Evolutionary conservation across 2,888 invertebrate genomes (phyloP), one percentile per base, ranked within the genome.

Genomic region (Mythimna vitellina): DNA sequence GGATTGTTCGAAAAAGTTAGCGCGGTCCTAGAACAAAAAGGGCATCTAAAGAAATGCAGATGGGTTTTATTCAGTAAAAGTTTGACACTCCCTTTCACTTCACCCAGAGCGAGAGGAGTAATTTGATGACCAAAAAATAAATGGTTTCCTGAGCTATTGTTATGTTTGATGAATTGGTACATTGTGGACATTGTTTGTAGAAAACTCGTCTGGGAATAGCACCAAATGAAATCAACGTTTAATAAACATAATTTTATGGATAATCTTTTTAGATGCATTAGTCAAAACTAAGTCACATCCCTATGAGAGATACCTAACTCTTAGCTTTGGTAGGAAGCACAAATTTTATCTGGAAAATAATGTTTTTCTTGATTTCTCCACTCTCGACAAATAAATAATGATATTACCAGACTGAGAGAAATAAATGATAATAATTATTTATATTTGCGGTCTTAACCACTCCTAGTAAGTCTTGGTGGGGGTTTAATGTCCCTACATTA

Each of bases 401-500:
- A 64, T 57, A 74, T 38, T n/a, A 38, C 22, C 12, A 58, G 22
- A n/a, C 58, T 38, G 10, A 9, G 7, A 20, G 7, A 58, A 42
- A 75, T 51, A 64, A 75, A 73, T 65, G 56, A 22, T 57, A 25
- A 57, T 51, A 74, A 76, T 68, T 62, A 72, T 57, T 76, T 54
- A 64, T 62, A 46, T 70, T 73, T 58, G 25, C 67, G 64, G 60
- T 63, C 32, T 73, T 32, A 63, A 70, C 65, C 22, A 74, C 22
- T 76, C 49, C 57, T 25, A 51, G 49, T 35, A 62, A 12, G 20
- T 51, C 56, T 73, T 67, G 49, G 54, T 62, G 73, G 57, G 72
- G 62, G 69, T 71, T 82, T 67, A 78, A 76, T 81, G 56, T 29
- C 32, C 53, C 49, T 25, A 64, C 68, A 84, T 83, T 78, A 81